Conservation (phyloP, 2,797 vertebrate species). For the Hirundo rustica region DNA sequence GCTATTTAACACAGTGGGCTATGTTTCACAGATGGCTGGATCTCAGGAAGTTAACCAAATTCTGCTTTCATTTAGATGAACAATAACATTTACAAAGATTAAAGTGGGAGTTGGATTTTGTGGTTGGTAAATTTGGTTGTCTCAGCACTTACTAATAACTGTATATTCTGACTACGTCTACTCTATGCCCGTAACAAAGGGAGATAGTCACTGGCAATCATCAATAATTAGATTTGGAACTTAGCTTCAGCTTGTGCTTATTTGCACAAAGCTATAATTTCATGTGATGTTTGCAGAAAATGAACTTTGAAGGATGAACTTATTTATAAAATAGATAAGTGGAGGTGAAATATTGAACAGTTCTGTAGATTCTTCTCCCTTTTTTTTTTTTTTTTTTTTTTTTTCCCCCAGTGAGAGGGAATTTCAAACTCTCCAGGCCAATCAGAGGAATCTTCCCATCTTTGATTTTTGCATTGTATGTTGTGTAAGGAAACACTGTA, state of each 20-base stretch:
- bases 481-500: neutral
- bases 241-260: neutral
- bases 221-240: neutral
- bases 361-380: neutral
- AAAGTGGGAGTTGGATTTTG: neutral
- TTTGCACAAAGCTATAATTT: neutral
- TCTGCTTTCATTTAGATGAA: neutral
- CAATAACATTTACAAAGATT: neutral
- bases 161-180: neutral
- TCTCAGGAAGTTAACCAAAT: conserved; percentile 2
- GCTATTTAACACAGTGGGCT: neutral
- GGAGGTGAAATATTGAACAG: neutral
- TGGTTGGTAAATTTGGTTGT: neutral
- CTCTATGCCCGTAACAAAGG: neutral
- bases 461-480: neutral
- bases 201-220: neutral
- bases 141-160: neutral
- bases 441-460: neutral
- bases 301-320: neutral
- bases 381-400: neutral
- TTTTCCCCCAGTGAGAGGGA: no score
- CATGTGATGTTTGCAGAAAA: neutral
- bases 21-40: neutral
- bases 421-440: neutral
- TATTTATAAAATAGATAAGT: neutral